Conservation (phyloP, 2,888 invertebrate species). For the Holacanthella duospinosa region DNA sequence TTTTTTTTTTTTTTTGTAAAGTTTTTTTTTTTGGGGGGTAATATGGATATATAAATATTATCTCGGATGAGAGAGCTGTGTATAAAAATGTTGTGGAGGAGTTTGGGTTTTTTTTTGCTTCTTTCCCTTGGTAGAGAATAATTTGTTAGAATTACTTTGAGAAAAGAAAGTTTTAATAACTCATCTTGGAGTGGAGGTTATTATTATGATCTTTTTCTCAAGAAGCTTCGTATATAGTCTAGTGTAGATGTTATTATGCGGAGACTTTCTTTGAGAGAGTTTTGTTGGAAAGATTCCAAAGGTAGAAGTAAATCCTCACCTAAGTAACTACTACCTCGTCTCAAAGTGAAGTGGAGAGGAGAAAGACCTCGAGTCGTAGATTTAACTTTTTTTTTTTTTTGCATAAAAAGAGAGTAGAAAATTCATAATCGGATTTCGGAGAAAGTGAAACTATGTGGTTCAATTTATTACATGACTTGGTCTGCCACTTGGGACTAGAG, state of each 20-base stretch:
- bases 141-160: conserved; percentile 11
- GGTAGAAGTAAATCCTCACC: conserved; percentile 2
- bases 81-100: conserved; percentile 11
- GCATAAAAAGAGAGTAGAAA: conserved; percentile 10
- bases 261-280: background rate
- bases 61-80: too few relatives aligned
- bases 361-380: background rate
- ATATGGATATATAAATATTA: conserved; percentile 12
- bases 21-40: conserved; percentile 11
- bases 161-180: conserved; percentile 7
- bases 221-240: too few relatives aligned
- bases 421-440: background rate
- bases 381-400: background rate
- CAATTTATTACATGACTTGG: conserved; percentile 9
- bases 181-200: background rate
- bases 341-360: conserved; percentile 12
- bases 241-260: too few relatives aligned
- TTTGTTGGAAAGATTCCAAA: conserved; percentile 15
- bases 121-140: conserved; percentile 9
- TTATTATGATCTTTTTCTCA: background rate
- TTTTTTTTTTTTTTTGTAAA: background rate
- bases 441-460: conserved; percentile 2
- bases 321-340: conserved; percentile 14
- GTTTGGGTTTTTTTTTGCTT: background rate
- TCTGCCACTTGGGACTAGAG: too few relatives aligned